A percentile compares a stretch with the other conserved stretches of the same genome.
phyloP scores from a whole-genome alignment of 2,888 invertebrate species.

The Schrankia costaestrigalis region DNA sequence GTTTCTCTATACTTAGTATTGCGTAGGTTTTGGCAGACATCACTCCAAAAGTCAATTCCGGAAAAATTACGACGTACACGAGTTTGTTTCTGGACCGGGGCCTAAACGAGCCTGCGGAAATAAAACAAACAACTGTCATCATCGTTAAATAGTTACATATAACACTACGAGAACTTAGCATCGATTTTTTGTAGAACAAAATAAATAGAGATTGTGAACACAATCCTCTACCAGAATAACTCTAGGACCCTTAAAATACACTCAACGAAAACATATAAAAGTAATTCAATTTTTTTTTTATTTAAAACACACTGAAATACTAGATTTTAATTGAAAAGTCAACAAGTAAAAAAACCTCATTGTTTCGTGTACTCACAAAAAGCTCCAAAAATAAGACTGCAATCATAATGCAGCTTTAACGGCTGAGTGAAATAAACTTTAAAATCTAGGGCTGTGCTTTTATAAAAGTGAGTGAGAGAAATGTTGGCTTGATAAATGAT shows the following conservation, averaged over 20 bases:
- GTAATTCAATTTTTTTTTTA: conserved; percentile 12
- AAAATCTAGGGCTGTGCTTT: conserved; percentile 52
- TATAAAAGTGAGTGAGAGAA: conserved; percentile 62
- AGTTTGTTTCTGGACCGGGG: conserved; percentile 56
- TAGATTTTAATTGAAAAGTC: conserved; percentile 22
- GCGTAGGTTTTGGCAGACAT: conserved; percentile 49
- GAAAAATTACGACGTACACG: conserved; percentile 55
- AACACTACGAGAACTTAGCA: conserved; percentile 38
- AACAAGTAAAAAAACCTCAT: conserved; percentile 18
- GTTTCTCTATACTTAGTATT: conserved; percentile 17
- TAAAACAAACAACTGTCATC: conserved; percentile 77
- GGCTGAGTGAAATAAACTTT: conserved; percentile 53
- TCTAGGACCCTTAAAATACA: conserved; percentile 10
- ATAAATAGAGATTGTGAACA: conserved; percentile 14
- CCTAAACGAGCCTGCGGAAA: conserved; percentile 60
- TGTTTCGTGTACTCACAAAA: conserved; percentile 37
- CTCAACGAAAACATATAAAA: conserved; percentile 8
- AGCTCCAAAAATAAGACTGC: conserved; percentile 48
- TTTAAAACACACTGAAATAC: conserved; percentile 11
- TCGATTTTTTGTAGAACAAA: conserved; percentile 38
- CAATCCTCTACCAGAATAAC: conserved; percentile 24
- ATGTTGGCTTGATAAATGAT: conserved; percentile 71
- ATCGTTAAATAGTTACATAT: conserved; percentile 54
- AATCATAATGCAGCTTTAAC: conserved; percentile 52
- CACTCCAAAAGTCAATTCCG: conserved; percentile 71